phyloP scores from a whole-genome alignment of 35 echinoderm and acorn worm species.

The Diadema setosum region DNA sequence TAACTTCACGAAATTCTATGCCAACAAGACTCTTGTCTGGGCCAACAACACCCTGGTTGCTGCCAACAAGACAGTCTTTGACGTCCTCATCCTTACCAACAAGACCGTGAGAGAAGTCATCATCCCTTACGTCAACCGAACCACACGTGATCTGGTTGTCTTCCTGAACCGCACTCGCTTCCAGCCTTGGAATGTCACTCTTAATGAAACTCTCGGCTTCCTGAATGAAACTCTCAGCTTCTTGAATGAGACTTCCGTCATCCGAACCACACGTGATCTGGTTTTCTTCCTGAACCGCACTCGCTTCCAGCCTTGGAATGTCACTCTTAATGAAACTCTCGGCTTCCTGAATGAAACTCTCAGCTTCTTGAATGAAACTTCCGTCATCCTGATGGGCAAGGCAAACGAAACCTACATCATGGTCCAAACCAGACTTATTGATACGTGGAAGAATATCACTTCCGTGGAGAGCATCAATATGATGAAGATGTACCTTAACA shows the following conservation, averaged over 20 bases:
- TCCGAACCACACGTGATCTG: background rate
- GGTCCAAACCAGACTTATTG: background rate
- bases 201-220: background rate
- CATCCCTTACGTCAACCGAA: background rate
- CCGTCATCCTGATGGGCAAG: background rate
- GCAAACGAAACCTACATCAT: background rate
- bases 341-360: background rate
- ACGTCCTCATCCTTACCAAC: background rate
- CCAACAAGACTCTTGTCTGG: background rate
- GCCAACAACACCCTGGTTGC: background rate
- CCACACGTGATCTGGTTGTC: background rate
- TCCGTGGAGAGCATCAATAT: conserved; percentile 6
- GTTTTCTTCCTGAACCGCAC: conserved; percentile 35
- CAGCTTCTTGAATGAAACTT: background rate
- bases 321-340: background rate
- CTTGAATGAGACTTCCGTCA: no score
- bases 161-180: conserved; percentile 50
- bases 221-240: no score
- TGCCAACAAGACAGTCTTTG: background rate
- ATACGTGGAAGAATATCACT: background rate
- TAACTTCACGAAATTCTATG: background rate
- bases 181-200: conserved; percentile 32
- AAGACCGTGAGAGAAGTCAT: background rate
- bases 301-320: conserved; percentile 37
- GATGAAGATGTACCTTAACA: conserved; percentile 16